Evolutionary conservation across 2,113 vertebrate genomes (phyloP), one percentile per base, ranked within the genome.

Genomic region (Papio anubis): DNA sequence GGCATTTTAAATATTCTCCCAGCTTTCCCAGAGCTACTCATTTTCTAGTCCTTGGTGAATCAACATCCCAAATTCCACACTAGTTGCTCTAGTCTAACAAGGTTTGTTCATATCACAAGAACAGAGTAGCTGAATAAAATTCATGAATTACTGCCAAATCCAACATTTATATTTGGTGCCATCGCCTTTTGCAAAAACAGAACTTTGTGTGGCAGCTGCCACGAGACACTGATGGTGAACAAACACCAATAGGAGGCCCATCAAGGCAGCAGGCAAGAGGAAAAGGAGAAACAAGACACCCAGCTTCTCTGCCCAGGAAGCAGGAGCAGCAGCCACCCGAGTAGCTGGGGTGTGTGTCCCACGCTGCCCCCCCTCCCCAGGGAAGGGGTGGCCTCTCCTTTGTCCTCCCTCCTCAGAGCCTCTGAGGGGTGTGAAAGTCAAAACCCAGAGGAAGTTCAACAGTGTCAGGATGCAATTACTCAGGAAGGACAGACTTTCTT

Each of bases 401-500:
- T 97, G 97, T 97, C 83, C 52, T 88, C 75, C 64, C 90, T 95
- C 87, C 87, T 96, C 35, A 1, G 68, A 95, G 84, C 43, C 92
- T 90, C 88, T 20, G 52, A 91, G 66, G 87, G 89, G 80, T 95
- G 95, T 95, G 97, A 98, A 98, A 98, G 92, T 87, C 6, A 70
- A 98, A 98, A 98, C 97, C 95, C 38, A 80, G 80, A 98, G 95
- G 97, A 98, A 98, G 92, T 92, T 96, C 90, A 87, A 40, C 90
- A 50, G 94, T 90, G 72, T 88, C 27, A 25, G 97, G 97, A 97
- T 98, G 84, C 89, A 93, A 96, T 98, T 98, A 97, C 87, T 96
- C 88, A 90, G 93, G 97, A 98, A 97, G 94, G 94, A 97, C 83
- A 97, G 92, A 92, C 94, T 97, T 96, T 97, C 95, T 97, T 95